These are phyloP conservation scores for Oscheius sp. DNA, from an alignment of 2,888 invertebrate genomes.

Conservation along the genomic window DNA sequence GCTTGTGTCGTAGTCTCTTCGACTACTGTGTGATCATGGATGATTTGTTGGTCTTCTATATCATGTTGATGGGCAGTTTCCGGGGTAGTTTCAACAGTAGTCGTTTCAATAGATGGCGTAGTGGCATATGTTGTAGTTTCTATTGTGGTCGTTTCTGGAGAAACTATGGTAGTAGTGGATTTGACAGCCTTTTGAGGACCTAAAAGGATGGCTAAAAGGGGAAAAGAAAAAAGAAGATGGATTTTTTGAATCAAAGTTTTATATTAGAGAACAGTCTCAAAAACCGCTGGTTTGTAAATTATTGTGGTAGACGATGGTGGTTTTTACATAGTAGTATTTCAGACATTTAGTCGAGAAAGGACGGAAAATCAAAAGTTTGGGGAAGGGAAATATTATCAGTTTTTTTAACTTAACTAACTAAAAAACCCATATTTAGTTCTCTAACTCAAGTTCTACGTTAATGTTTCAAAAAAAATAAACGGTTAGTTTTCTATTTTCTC, in stretches of 20 bases:
- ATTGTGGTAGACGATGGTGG: too few relatives aligned
- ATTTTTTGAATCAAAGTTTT: too few relatives aligned
- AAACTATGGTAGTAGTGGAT: conserved; percentile 14
- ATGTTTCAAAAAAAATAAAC: neutral
- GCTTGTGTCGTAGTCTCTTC: neutral
- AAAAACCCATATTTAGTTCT: neutral
- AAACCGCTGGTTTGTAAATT: too few relatives aligned
- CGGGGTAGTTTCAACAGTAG: neutral
- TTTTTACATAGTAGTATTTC: neutral
- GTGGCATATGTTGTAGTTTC: conserved; percentile 20
- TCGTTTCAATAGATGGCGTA: conserved; percentile 3
- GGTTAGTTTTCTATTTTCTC: neutral
- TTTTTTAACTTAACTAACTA: too few relatives aligned
- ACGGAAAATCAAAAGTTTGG: neutral
- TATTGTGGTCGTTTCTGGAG: neutral
- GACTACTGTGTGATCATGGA: conserved; percentile 23
- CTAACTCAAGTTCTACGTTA: neutral
- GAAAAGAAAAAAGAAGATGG: neutral
- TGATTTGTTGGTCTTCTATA: conserved; percentile 1
- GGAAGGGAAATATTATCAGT: too few relatives aligned
- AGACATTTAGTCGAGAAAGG: too few relatives aligned
- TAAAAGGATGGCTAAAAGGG: neutral
- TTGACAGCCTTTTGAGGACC: conserved; percentile 12
- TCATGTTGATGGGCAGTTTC: conserved; percentile 5
- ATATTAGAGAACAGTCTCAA: too few relatives aligned